Evolutionary conservation across 1,140 invertebrate genomes (phyloP).

Genomic region (Drosophila erecta): DNA sequence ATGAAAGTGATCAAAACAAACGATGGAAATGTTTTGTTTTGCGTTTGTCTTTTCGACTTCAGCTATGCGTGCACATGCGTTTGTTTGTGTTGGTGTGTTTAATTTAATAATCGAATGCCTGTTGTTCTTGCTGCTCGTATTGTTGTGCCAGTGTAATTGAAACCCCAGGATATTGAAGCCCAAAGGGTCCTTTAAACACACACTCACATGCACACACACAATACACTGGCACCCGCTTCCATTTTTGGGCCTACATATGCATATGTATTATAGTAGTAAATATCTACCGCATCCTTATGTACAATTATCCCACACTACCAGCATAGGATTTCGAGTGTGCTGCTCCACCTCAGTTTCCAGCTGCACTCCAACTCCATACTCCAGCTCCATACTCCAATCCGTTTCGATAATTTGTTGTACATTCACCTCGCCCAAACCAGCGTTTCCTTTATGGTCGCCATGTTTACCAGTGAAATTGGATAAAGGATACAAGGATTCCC

Average conservation of each 20-base stretch:
- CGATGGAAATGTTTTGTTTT: constrained; percentile 30
- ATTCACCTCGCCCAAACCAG: constrained; percentile 68
- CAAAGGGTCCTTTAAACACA: constrained; percentile 19
- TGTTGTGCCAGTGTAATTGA: constrained; percentile 54
- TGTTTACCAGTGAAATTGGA: constrained; percentile 40
- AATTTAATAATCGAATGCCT: constrained; percentile 24
- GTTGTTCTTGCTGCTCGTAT: constrained; percentile 10
- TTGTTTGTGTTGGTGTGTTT: constrained; percentile 13
- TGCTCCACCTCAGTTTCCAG: constrained; percentile 10
- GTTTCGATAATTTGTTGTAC: constrained; percentile 73
- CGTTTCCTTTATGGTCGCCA: constrained; percentile 34
- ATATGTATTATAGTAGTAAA: constrained; percentile 17
- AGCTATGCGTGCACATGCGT: not conserved
- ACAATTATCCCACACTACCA: constrained; percentile 32
- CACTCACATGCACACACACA: not conserved
- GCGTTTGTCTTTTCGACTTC: constrained; percentile 9
- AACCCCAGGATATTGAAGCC: constrained; percentile 11
- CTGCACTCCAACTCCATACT: not conserved
- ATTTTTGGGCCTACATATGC: constrained; percentile 13
- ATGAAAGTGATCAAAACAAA: constrained; percentile 44
- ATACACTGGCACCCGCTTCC: constrained; percentile 16
- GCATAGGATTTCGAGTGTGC: constrained; percentile 45
- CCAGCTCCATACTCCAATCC: constrained; percentile 3
- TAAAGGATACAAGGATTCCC: constrained; percentile 8
- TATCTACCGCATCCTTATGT: constrained; percentile 22